These are phyloP conservation scores for Rhagologus leucostigma DNA, from an alignment of 2,113 vertebrate species.

Conservation along the genomic window DNA sequence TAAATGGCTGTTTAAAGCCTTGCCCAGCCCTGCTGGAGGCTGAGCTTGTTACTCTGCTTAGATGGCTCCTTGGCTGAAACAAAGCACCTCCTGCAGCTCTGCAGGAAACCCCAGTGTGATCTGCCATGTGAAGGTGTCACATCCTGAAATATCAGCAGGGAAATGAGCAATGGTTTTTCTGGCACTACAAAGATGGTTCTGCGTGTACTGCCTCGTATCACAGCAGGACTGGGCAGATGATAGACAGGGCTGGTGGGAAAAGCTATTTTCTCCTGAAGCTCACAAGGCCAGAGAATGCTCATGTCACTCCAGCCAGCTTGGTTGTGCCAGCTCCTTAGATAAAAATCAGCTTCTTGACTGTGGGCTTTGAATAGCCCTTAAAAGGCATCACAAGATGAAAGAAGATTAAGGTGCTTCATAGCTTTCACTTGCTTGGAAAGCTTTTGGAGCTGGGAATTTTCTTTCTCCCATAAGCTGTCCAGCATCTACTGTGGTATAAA, in stretches of 20 bases:
- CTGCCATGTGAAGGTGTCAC: background rate
- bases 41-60: background rate
- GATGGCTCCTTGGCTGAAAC: background rate
- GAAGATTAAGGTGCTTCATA: background rate
- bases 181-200: background rate
- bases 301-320: background rate
- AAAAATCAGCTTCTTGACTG: background rate
- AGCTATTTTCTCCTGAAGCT: background rate
- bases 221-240: background rate
- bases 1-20: conserved; percentile 4
- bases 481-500: background rate
- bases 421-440: background rate
- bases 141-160: background rate
- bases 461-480: background rate
- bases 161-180: background rate
- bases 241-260: conserved; percentile 3
- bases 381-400: background rate
- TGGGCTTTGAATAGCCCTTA: background rate
- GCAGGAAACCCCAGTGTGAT: accelerated
- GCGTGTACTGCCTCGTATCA: background rate
- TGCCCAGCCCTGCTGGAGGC: background rate
- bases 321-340: background rate
- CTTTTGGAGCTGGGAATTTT: background rate
- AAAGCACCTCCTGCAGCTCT: background rate
- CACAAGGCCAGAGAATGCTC: background rate